Percentiles rank a stretch among this genome's conserved stretches.
Evolutionary conservation across 2,888 invertebrate genomes (phyloP).

Genomic region (Nephrocerus scutellatus): DNA sequence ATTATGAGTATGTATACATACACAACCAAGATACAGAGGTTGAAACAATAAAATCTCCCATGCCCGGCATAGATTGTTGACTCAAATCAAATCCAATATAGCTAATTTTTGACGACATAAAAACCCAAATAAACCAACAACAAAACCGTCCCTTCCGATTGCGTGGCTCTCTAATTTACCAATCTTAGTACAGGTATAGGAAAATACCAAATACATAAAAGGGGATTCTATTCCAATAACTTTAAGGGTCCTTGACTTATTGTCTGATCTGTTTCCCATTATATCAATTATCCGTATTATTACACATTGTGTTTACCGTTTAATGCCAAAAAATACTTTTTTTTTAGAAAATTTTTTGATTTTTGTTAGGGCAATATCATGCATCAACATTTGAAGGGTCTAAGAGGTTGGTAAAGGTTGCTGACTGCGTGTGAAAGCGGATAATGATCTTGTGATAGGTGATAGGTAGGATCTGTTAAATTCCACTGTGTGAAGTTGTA

Average conservation of each 20-base stretch:
- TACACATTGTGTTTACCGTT: slow-evolving; percentile 38
- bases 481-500: too few species aligned
- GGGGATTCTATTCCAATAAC: slow-evolving; percentile 36
- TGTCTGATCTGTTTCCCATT: slow-evolving; percentile 20
- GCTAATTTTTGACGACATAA: slow-evolving; percentile 43
- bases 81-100: slow-evolving; percentile 30
- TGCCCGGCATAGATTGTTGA: too few species aligned
- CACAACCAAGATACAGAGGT: too few species aligned
- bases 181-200: too few species aligned
- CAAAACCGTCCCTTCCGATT: slow-evolving; percentile 28
- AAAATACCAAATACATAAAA: slow-evolving; percentile 21
- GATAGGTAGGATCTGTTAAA: slow-evolving; percentile 1
- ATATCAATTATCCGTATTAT: slow-evolving; percentile 35
- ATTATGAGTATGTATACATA: too few species aligned
- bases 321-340: slow-evolving; percentile 42
- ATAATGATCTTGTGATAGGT: slow-evolving; percentile 6
- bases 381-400: slow-evolving; percentile 9
- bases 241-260: slow-evolving; percentile 45
- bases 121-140: slow-evolving; percentile 44
- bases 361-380: slow-evolving; percentile 30
- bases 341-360: slow-evolving; percentile 34
- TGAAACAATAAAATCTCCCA: too few species aligned
- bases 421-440: slow-evolving; percentile 38
- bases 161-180: too few species aligned
- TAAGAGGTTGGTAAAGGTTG: slow-evolving; percentile 25